Percentiles rank a stretch among this genome's conserved stretches.
Conservation (phyloP, 1,140 invertebrate species). For the Temnothorax nylanderi region DNA sequence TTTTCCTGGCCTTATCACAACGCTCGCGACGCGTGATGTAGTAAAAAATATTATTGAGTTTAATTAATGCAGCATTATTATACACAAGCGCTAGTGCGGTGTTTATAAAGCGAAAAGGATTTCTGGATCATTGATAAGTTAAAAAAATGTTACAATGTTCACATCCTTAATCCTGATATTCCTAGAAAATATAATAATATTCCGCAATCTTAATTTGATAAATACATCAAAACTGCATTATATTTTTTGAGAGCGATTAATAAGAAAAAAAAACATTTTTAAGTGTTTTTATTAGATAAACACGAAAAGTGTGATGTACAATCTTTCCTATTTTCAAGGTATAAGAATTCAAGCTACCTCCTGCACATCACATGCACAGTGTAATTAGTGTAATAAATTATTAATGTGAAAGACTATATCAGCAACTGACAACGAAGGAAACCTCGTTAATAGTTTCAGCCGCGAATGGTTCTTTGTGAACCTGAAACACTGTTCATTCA, state of each 20-base stretch:
- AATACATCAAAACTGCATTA: background rate
- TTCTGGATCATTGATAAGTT: background rate
- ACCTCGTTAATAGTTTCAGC: background rate
- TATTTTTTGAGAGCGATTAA: background rate
- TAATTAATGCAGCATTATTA: slow-evolving; percentile 20
- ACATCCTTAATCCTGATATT: background rate
- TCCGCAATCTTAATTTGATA: background rate
- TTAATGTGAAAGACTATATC: background rate
- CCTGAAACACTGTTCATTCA: background rate
- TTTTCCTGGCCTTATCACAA: slow-evolving; percentile 4
- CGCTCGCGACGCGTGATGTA: background rate
- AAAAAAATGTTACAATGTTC: background rate
- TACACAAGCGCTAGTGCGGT: too few relatives aligned
- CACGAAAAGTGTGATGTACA: background rate
- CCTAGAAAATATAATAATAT: background rate
- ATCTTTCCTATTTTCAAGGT: background rate
- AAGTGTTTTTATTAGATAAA: background rate
- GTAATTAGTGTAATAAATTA: slow-evolving; percentile 16
- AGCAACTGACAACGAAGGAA: slow-evolving; percentile 6
- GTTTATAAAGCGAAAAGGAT: background rate
- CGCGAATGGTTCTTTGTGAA: background rate
- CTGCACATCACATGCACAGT: background rate
- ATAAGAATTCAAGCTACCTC: background rate
- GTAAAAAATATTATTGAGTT: background rate
- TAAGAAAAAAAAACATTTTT: background rate